Conservation (phyloP, 1,140 invertebrate genomes). For the Magallana gigas region DNA sequence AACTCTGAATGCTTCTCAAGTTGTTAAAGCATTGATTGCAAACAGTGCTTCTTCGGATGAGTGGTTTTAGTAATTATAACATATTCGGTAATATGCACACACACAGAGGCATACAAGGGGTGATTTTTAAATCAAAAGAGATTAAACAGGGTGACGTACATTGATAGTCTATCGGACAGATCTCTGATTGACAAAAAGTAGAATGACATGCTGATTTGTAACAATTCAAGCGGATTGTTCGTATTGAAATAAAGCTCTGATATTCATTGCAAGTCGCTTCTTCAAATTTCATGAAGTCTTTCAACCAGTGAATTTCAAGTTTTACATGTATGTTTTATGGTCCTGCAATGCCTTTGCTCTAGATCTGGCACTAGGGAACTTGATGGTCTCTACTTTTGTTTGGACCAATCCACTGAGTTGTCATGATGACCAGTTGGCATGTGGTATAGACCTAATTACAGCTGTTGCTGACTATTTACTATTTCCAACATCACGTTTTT, state of each 20-base stretch:
- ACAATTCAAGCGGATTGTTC: background rate
- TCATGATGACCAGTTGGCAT: background rate
- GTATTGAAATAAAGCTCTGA: too few relatives aligned
- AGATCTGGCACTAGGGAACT: too few relatives aligned
- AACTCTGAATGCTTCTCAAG: conserved; percentile 12
- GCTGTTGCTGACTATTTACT: background rate
- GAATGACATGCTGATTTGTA: conserved; percentile 25
- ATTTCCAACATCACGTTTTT: background rate
- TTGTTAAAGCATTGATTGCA: background rate
- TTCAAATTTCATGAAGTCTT: too few relatives aligned
- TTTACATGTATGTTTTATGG: too few relatives aligned
- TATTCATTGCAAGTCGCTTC: too few relatives aligned
- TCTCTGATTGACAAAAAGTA: background rate
- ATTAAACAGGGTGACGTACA: background rate
- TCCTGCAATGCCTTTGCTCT: too few relatives aligned
- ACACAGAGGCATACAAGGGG: background rate
- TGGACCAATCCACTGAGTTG: background rate
- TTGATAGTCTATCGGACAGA: background rate
- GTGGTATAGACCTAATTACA: background rate
- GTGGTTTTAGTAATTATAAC: conserved; percentile 14
- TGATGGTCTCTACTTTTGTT: too few relatives aligned
- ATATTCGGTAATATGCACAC: background rate
- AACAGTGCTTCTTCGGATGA: conserved; percentile 13
- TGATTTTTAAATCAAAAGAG: background rate
- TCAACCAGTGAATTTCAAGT: too few relatives aligned